These are phyloP conservation scores for Elysia chlorotica DNA, from an alignment of 1,140 invertebrate genomes.

Conservation along the genomic window DNA sequence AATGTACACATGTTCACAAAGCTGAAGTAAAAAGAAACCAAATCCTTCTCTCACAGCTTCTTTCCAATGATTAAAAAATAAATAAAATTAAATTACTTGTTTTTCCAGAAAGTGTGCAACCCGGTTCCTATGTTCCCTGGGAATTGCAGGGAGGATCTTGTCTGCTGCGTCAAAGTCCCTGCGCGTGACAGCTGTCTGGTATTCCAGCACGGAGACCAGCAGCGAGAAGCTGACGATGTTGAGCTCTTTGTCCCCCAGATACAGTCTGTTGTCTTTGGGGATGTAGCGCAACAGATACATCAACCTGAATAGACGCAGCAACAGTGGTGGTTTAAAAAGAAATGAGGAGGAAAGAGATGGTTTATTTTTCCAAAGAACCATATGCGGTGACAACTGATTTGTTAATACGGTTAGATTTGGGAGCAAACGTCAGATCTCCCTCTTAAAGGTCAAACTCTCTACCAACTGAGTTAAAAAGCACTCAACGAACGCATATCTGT, in stretches of 20 bases:
- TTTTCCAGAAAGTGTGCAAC: constrained; percentile 99
- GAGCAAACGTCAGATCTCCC: no score
- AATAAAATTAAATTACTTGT: constrained; percentile 69
- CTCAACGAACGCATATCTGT: no score
- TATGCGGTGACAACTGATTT: no score
- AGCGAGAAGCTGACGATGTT: constrained; percentile 88
- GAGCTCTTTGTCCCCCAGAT: constrained; percentile 96
- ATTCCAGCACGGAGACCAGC: constrained; percentile 94
- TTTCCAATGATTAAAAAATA: neutral
- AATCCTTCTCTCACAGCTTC: neutral
- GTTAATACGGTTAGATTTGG: no score
- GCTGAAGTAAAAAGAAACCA: neutral
- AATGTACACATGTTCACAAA: neutral
- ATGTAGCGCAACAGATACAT: constrained; percentile 96
- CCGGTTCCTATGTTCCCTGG: constrained; percentile 91
- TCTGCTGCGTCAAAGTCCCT: constrained; percentile 97
- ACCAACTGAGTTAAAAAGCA: no score
- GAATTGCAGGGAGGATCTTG: constrained; percentile 91
- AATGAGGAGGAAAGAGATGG: no score
- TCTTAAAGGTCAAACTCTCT: no score
- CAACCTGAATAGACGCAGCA: no score
- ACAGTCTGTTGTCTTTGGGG: constrained; percentile 93
- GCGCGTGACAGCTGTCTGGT: constrained; percentile 99
- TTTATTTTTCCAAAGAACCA: no score
- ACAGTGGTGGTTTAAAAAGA: no score